A percentile compares a stretch with the other conserved stretches of the same genome.
These are phyloP conservation scores for Chaenodraco wilsoni DNA, from an alignment of 2,797 vertebrate species.

Conservation along the genomic window DNA sequence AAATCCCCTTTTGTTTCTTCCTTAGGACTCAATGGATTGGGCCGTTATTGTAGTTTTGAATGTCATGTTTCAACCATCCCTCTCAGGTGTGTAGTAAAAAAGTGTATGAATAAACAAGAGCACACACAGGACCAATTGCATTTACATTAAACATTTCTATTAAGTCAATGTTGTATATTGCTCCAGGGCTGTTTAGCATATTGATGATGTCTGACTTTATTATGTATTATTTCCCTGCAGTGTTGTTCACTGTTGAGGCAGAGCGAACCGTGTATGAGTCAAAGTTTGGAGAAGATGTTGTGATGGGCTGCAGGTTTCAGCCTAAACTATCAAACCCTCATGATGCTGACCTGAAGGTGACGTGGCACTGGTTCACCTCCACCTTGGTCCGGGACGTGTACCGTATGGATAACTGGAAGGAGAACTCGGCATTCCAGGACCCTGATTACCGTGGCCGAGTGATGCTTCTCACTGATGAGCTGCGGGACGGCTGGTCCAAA, in stretches of 20 bases:
- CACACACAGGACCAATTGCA: neutral
- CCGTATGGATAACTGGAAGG: conserved; percentile 65
- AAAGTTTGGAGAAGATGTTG: conserved; percentile 81
- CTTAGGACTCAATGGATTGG: conserved; percentile 74
- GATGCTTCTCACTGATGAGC: conserved; percentile 79
- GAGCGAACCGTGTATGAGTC: conserved; percentile 74
- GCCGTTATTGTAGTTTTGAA: conserved; percentile 55
- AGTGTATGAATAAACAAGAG: neutral
- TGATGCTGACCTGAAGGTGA: conserved; percentile 74
- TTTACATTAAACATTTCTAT: neutral
- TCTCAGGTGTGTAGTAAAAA: conserved; percentile 62
- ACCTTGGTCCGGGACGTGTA: conserved; percentile 68
- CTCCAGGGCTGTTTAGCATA: neutral
- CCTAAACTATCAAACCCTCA: conserved; percentile 49
- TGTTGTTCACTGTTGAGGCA: conserved; percentile 86
- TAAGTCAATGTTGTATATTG: neutral
- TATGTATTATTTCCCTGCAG: conserved; percentile 67
- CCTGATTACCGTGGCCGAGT: conserved; percentile 78
- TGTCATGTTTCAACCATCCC: conserved; percentile 54
- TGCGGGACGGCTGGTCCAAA: conserved; percentile 81
- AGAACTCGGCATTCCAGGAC: conserved; percentile 64
- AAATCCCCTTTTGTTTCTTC: conserved; percentile 9
- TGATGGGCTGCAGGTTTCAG: conserved; percentile 90
- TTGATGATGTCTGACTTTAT: neutral
- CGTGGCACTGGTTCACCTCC: conserved; percentile 74